Evolutionary conservation across 2,888 invertebrate genomes (phyloP).

Genomic region (Leptura quadrifasciata): DNA sequence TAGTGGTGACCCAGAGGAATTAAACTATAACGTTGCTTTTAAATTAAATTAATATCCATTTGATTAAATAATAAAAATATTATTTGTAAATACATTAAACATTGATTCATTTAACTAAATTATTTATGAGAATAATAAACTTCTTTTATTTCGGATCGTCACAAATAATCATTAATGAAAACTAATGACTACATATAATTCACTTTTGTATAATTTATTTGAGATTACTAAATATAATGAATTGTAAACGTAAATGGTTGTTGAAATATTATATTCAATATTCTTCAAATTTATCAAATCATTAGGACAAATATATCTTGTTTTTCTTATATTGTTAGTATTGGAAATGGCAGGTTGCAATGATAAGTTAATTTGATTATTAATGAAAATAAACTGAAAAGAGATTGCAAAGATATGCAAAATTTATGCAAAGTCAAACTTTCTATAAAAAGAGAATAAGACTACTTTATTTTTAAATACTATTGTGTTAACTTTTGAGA

Average conservation of each 20-base stretch:
- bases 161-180: slow-evolving; percentile 3
- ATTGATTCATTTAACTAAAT: background rate
- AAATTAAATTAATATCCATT: too few relatives aligned
- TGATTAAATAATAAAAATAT: too few relatives aligned
- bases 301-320: background rate
- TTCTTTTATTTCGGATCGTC: slow-evolving; percentile 21
- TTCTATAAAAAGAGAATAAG: background rate
- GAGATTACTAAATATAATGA: background rate
- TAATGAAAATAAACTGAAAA: too few relatives aligned
- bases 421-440: background rate
- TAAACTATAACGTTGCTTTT: too few relatives aligned
- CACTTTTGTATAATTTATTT: slow-evolving; percentile 14
- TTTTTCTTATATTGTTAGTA: background rate
- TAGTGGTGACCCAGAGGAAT: too few relatives aligned
- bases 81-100: background rate
- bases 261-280: background rate
- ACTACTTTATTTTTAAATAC: background rate
- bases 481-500: background rate
- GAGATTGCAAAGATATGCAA: background rate
- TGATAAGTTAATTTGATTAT: too few relatives aligned
- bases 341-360: too few relatives aligned
- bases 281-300: background rate
- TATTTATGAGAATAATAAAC: slow-evolving; percentile 4
- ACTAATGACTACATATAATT: background rate
- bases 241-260: background rate